Evolutionary conservation across 1,140 invertebrate genomes (phyloP), one percentile per base, ranked within the genome.

Genomic region (Choristoneura fumiferana): DNA sequence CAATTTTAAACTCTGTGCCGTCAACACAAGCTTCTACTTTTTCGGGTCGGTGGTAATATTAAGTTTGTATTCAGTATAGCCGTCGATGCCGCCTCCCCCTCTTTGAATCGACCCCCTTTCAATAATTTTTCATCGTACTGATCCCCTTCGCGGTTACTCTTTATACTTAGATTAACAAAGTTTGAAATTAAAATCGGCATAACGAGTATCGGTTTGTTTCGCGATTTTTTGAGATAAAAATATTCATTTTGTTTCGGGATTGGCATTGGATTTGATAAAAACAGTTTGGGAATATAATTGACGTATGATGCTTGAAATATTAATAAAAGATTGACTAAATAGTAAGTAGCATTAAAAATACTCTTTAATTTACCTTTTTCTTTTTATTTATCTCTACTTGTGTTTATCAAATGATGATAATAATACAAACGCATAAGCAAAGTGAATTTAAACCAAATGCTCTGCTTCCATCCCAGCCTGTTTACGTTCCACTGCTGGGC

Each of bases 101-200:
- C 73, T 72, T 73, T 71, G 73, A 69, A 60, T 12, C 60, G 62
- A 78, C 80, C 81, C 84, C 84, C 80, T 83, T 83, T 84, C 84
- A 87, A 87, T 87, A 87, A 87, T 87, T 87, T 87, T 87, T 87
- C 84, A 87, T 80, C 80, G 83, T 76, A 82, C 73, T 83, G 84
- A 87, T 87, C 81, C 76, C 77, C 83, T 88, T 86, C 86, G 85
- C 82, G 81, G 81, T 76, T 63, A 65, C 78, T 80, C 76, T 71
- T 71, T 72, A 68, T 79, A 76, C 73, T 84, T 82, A 88, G 81
- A 88, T 88, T 88, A 88, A 86, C 81, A 88, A 88, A 88, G 76
- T 88, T 87, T 84, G 67, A 88, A 88, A 85, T 86, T 84, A 86
- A 88, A 86, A 82, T 75, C 69, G 72, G 59, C 67, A 69, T 69